A percentile compares a stretch with the other conserved stretches of the same genome.
Conservation (phyloP, 2,113 vertebrate genomes). For the Emydocephalus ijimae region DNA sequence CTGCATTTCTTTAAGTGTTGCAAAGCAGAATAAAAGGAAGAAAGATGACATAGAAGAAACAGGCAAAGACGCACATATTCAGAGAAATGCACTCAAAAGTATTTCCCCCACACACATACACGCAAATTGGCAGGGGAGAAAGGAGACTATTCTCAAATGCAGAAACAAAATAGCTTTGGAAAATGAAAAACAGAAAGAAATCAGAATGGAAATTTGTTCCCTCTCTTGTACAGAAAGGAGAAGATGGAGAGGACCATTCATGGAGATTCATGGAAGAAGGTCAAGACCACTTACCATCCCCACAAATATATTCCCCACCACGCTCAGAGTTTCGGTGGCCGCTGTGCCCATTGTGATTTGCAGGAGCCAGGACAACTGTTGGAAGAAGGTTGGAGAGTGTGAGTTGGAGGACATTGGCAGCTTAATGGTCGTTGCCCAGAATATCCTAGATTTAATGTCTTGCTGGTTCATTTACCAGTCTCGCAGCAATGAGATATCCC, state of each 20-base stretch:
- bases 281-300: conserved; percentile 80
- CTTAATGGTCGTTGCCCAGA: neutral
- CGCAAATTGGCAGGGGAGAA: neutral
- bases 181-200: neutral
- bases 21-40: neutral
- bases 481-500: too few species aligned
- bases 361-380: conserved; percentile 90
- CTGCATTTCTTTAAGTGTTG: neutral
- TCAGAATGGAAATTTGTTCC: neutral
- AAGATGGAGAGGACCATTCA: neutral
- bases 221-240: neutral
- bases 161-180: neutral
- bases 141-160: neutral
- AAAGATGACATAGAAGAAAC: neutral
- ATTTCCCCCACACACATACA: neutral
- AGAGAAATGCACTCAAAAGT: neutral
- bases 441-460: neutral
- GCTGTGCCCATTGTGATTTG: conserved; percentile 90
- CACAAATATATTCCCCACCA: conserved; percentile 95
- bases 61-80: neutral
- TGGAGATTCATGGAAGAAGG: neutral
- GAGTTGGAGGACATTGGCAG: neutral
- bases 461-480: neutral
- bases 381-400: neutral
- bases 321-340: conserved; percentile 87